These are phyloP conservation scores for Clitarchus hookeri DNA, from an alignment of 2,888 invertebrate genomes.

Conservation along the genomic window DNA sequence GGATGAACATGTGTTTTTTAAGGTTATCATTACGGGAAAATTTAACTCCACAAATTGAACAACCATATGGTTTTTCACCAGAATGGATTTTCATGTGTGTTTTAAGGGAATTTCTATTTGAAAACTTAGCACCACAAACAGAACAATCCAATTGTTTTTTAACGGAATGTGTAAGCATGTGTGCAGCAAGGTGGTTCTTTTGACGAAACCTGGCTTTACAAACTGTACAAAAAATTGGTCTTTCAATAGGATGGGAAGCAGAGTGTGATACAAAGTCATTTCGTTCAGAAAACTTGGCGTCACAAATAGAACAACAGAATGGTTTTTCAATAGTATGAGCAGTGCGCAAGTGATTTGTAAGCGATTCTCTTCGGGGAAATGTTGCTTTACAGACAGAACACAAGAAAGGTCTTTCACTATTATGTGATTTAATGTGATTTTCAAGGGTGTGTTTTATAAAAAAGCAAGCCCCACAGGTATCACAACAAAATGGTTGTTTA, in stretches of 20 bases:
- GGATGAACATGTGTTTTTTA: slow-evolving; percentile 22
- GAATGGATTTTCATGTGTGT: slow-evolving; percentile 22
- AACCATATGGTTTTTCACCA: slow-evolving; percentile 26
- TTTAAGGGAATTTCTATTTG: not conserved
- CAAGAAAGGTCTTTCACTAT: not conserved
- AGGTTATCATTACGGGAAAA: slow-evolving; percentile 20
- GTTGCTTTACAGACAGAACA: not conserved
- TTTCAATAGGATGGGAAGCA: slow-evolving; percentile 27
- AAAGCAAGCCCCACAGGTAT: not conserved
- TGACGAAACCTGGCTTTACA: slow-evolving; percentile 23
- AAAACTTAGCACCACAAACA: slow-evolving; percentile 16
- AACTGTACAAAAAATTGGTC: slow-evolving; percentile 20
- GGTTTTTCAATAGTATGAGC: not conserved
- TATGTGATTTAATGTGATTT: not conserved
- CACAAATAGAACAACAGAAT: not conserved
- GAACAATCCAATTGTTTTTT: slow-evolving; percentile 20
- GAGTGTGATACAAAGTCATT: not conserved
- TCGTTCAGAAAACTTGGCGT: not conserved
- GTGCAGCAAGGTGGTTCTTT: slow-evolving; percentile 20
- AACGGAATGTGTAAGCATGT: slow-evolving; percentile 26
- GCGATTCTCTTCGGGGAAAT: not conserved
- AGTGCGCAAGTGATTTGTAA: not conserved
- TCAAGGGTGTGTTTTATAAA: not conserved
- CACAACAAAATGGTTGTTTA: not conserved
- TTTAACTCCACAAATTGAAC: slow-evolving; percentile 19